Conservation (phyloP, 1,140 invertebrate species). For the Hyles euphorbiae region DNA sequence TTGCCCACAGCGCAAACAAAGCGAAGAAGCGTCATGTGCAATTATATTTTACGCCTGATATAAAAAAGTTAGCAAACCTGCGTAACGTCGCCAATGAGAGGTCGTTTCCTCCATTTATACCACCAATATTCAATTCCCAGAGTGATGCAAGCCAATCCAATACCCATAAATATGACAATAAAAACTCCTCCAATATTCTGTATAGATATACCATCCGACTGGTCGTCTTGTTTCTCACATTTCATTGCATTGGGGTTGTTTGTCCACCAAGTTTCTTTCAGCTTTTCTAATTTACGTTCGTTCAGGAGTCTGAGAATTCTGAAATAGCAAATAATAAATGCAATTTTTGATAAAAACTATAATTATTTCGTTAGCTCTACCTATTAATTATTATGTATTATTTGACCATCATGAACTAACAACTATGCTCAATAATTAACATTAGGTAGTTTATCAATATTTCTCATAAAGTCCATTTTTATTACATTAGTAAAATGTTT, state of each 20-base stretch:
- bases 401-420: no score
- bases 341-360: no score
- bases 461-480: no score
- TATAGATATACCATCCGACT: slow-evolving; percentile 97
- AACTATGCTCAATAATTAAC: no score
- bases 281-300: slow-evolving; percentile 91
- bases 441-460: no score
- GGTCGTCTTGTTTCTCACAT: slow-evolving; percentile 93
- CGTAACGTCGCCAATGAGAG: slow-evolving; percentile 76
- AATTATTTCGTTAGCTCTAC: no score
- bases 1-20: no score
- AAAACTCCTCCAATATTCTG: slow-evolving; percentile 98
- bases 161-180: slow-evolving; percentile 96
- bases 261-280: slow-evolving; percentile 98
- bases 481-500: no score
- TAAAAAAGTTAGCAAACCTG: slow-evolving; percentile 38
- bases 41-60: neutral
- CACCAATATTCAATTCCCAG: slow-evolving; percentile 97
- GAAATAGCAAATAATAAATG: slow-evolving; percentile 23
- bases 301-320: slow-evolving; percentile 96
- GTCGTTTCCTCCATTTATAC: slow-evolving; percentile 85
- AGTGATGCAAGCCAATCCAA: slow-evolving; percentile 92
- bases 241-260: slow-evolving; percentile 85
- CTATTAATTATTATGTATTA: no score
- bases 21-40: no score